These are phyloP conservation scores for Psittacula echo DNA, from an alignment of 2,797 vertebrate genomes.

Conservation along the genomic window DNA sequence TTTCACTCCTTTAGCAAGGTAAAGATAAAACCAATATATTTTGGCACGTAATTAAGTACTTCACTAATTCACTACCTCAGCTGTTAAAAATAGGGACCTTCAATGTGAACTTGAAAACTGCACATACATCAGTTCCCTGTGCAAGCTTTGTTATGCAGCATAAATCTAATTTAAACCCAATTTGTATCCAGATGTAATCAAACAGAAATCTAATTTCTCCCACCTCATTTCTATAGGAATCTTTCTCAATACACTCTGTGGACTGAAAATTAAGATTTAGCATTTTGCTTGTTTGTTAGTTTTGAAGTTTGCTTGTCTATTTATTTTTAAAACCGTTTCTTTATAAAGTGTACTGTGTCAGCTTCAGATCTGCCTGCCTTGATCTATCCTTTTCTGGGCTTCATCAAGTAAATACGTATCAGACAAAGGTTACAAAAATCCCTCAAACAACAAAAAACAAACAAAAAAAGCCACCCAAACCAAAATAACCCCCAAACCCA, in stretches of 20 bases:
- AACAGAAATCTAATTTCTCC: slow-evolving; percentile 49
- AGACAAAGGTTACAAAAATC: not conserved
- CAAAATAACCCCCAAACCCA: not conserved
- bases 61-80: not conserved
- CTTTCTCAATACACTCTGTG: not conserved
- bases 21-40: not conserved
- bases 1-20: not conserved
- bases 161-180: slow-evolving; percentile 38
- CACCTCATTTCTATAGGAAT: not conserved
- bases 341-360: not conserved
- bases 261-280: slow-evolving; percentile 10
- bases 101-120: slow-evolving; percentile 37
- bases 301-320: not conserved
- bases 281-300: not conserved
- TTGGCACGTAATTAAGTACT: not conserved
- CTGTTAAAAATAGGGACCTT: not conserved
- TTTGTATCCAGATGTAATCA: slow-evolving; percentile 37
- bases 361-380: not conserved
- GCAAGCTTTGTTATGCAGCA: not conserved
- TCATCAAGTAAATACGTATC: not conserved
- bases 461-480: not conserved
- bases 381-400: not conserved
- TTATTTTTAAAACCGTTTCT: not conserved
- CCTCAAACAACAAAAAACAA: too few relatives aligned
- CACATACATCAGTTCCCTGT: not conserved